A percentile compares a stretch with the other conserved stretches of the same genome.
phyloP scores from a whole-genome alignment of 2,797 vertebrate genomes.

The Myoxocephalus aenaeus region DNA sequence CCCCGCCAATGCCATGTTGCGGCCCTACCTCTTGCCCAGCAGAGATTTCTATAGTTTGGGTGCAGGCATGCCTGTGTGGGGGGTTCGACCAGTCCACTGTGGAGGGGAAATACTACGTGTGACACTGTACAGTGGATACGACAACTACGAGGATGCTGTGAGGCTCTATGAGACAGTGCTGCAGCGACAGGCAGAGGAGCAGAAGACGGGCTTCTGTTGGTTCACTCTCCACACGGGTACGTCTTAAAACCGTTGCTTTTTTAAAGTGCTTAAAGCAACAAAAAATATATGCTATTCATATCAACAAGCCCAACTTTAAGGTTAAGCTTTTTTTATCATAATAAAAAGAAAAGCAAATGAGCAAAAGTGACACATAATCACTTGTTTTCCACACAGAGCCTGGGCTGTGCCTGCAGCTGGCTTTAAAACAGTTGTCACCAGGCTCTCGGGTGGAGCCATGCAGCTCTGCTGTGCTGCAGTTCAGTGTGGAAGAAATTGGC shows the following conservation, averaged over 20 bases:
- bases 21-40: slow-evolving; percentile 76
- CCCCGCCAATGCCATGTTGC: slow-evolving; percentile 50
- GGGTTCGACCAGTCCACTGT: slow-evolving; percentile 85
- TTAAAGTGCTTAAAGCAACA: neutral
- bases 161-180: slow-evolving; percentile 92
- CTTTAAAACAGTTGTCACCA: slow-evolving; percentile 90
- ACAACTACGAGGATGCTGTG: slow-evolving; percentile 92
- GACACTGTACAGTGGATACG: slow-evolving; percentile 89
- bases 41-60: slow-evolving; percentile 93
- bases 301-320: neutral
- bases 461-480: slow-evolving; percentile 90
- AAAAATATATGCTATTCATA: neutral
- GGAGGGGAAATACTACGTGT: slow-evolving; percentile 90
- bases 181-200: slow-evolving; percentile 85
- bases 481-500: slow-evolving; percentile 91
- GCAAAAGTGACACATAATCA: neutral
- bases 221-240: slow-evolving; percentile 84
- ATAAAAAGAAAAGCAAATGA: neutral
- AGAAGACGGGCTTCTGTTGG: slow-evolving; percentile 87
- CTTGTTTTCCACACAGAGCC: slow-evolving; percentile 42
- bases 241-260: neutral
- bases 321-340: neutral
- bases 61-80: slow-evolving; percentile 93
- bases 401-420: slow-evolving; percentile 88
- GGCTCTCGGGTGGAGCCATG: slow-evolving; percentile 86